Evolutionary conservation across 2,797 vertebrate species (phyloP), one percentile per base, ranked within the genome.

Genomic region (Channa striata): DNA sequence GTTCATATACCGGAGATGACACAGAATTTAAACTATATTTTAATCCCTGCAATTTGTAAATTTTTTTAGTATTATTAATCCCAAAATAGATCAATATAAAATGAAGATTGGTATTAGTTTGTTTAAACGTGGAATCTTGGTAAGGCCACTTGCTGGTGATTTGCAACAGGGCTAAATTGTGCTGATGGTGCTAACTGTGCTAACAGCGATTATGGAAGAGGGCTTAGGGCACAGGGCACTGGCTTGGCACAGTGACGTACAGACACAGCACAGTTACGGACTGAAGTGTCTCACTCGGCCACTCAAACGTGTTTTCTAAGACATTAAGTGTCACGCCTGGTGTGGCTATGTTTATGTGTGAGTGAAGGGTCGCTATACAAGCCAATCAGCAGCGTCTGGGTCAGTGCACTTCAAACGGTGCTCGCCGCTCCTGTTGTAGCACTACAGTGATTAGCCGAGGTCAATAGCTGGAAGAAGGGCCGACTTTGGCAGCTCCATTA

Each of bases 361-460:
- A 23, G 59, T 74, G 57, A 61, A 68, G 68, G 76, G 78, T 53
- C 23, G 23, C 66, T 20, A 80, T 68, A 80, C 47, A 66, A 67
- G 76, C 80, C 86, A 91, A 91, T 91, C 83, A 89, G 77, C 39
- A 0, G 47, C 5, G 77, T 84, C 76, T 76, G 58, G 79, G 60
- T 51, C 61, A 16, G 59, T 33, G 66, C 87, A 89, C 93, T 93
- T 93, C 89, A 92, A 91, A 81, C 65, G 59, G 56, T 3, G 72
- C 81, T 62, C 87, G 84, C 53, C 74, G 66, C 78, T 90, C 61
- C 48, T 48, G 61, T 73, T n/a, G 73, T 1, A 66, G 83, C 87
- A 83, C 89, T 86, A 82, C 52, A 59, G 72, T 94, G 92, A 93
- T 93, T 93, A 91, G 86, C 50, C 57, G 68, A 90, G 88, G 91